Conservation (phyloP, 2,797 vertebrate genomes). For the Spinus pinus region DNA sequence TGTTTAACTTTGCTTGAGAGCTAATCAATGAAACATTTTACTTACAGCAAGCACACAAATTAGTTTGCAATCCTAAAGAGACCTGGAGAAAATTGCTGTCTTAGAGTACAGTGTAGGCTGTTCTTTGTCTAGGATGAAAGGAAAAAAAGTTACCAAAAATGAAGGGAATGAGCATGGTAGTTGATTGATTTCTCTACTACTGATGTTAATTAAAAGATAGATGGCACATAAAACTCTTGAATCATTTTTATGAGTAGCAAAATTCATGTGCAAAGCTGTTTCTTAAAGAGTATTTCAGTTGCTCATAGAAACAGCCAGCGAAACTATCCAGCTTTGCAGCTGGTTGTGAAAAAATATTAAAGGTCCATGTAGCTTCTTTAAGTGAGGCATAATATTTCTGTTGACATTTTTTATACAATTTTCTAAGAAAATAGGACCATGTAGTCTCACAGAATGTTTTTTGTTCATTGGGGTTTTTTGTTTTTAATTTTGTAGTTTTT, state of each 20-base stretch:
- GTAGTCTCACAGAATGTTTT: not conserved
- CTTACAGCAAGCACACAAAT: not conserved
- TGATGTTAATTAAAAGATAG: not conserved
- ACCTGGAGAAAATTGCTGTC: not conserved
- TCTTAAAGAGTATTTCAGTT: not conserved
- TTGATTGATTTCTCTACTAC: not conserved
- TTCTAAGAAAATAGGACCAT: not conserved
- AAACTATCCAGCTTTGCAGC: not conserved
- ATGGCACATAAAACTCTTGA: not conserved
- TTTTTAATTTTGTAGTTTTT: not conserved
- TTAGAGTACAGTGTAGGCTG: not conserved
- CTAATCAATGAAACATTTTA: not conserved
- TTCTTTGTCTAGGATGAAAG: not conserved
- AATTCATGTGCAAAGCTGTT: not conserved
- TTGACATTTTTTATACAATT: not conserved
- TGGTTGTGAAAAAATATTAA: not conserved
- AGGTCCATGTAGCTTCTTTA: not conserved
- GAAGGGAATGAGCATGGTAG: not conserved
- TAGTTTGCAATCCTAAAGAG: not conserved
- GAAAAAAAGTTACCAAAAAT: not conserved
- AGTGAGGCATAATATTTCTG: not conserved
- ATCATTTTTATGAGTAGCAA: not conserved
- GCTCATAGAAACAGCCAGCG: fast-evolving
- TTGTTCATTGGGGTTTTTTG: not conserved
- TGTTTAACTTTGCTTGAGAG: not conserved